A percentile compares a stretch with the other conserved stretches of the same genome.
phyloP scores from a whole-genome alignment of 2,888 invertebrate species.

The Amblyjoppa fuscipennis region DNA sequence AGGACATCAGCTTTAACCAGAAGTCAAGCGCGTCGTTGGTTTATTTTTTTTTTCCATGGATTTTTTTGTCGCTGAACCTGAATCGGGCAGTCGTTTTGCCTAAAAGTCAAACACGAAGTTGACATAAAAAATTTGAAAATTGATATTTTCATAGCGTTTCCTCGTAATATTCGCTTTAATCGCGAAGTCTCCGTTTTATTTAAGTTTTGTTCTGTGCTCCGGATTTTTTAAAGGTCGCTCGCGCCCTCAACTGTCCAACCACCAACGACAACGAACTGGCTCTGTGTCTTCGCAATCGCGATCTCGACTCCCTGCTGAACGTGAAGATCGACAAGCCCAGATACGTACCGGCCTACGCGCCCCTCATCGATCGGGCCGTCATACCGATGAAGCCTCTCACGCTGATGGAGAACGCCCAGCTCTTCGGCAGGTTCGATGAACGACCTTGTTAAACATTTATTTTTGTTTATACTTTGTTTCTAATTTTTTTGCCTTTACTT shows the following conservation, averaged over 20 bases:
- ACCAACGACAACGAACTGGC: constrained; percentile 86
- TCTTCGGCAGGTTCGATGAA: constrained; percentile 89
- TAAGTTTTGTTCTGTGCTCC: background rate
- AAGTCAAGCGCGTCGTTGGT: no score
- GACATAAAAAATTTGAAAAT: no score
- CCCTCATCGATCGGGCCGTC: constrained; percentile 94
- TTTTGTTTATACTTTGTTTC: background rate
- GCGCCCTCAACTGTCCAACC: constrained; percentile 92
- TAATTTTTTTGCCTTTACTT: background rate
- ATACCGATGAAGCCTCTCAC: constrained; percentile 93
- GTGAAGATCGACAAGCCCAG: constrained; percentile 86
- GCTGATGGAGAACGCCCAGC: constrained; percentile 91
- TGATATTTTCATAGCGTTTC: no score
- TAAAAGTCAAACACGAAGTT: no score
- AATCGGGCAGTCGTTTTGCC: no score
- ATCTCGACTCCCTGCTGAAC: constrained; percentile 79
- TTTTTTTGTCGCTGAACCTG: no score
- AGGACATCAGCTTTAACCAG: no score
- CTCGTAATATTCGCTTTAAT: no score
- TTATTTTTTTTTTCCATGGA: no score
- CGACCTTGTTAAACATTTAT: background rate
- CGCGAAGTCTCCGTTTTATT: background rate
- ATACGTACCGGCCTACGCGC: constrained; percentile 95
- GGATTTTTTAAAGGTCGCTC: constrained; percentile 86
- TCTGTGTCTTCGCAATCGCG: constrained; percentile 86